Percentiles rank a stretch among this genome's conserved stretches.
phyloP scores from a whole-genome alignment of 2,888 invertebrate genomes.

The Euzetes globulus region DNA sequence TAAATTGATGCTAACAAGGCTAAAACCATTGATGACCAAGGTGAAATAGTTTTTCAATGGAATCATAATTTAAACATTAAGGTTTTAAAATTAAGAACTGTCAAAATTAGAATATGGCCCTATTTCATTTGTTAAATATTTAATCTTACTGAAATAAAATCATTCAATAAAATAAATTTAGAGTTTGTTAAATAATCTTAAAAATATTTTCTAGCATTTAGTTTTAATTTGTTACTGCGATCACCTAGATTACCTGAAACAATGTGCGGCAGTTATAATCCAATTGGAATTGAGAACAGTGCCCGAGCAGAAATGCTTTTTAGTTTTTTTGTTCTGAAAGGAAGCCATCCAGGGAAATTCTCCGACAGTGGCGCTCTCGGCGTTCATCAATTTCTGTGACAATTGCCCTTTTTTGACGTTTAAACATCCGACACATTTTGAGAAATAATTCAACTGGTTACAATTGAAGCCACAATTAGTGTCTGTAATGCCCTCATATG shows the following conservation, averaged over 20 bases:
- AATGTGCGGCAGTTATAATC: conserved; percentile 14
- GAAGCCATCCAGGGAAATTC: conserved; percentile 16
- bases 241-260: conserved; percentile 6
- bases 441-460: background rate
- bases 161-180: too few species aligned
- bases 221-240: too few species aligned
- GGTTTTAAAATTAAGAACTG: too few species aligned
- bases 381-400: conserved; percentile 7
- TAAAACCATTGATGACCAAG: too few species aligned
- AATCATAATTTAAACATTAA: too few species aligned
- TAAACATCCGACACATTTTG: background rate
- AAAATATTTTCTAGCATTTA: too few species aligned
- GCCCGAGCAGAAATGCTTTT: conserved; percentile 1
- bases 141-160: too few species aligned
- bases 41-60: too few species aligned
- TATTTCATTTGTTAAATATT: too few species aligned
- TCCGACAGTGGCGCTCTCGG: background rate
- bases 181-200: too few species aligned
- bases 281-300: background rate
- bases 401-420: background rate
- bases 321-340: background rate
- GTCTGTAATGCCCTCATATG: conserved; percentile 18
- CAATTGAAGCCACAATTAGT: background rate
- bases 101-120: too few species aligned
- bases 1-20: too few species aligned